These are phyloP conservation scores for Trissonchulus sp. DNA, from an alignment of 2,888 invertebrate species.

Conservation along the genomic window DNA sequence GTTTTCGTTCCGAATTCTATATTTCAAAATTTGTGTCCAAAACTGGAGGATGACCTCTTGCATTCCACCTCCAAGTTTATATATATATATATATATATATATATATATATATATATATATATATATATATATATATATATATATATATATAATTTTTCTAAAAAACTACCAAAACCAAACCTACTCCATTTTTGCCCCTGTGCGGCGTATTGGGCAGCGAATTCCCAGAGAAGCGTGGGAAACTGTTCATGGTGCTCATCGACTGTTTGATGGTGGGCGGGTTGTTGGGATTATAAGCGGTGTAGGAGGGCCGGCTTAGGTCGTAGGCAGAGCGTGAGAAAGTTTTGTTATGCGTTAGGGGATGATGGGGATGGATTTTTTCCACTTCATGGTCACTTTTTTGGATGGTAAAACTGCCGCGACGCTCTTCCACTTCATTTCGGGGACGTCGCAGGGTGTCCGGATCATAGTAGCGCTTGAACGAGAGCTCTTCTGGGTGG, in stretches of 20 bases:
- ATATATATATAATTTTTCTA: too few relatives aligned
- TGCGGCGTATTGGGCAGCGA: not conserved
- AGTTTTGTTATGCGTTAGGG: not conserved
- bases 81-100: too few relatives aligned
- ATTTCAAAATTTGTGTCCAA: too few relatives aligned
- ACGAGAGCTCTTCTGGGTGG: constrained; percentile 91
- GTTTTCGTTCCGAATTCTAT: too few relatives aligned
- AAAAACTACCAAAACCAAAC: not conserved
- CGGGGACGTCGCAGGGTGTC: constrained; percentile 41
- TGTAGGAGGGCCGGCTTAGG: not conserved
- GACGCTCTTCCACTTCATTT: not conserved
- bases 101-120: too few relatives aligned
- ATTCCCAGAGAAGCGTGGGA: not conserved
- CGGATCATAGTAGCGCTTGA: constrained; percentile 64
- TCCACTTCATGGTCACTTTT: constrained; percentile 1
- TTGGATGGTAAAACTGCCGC: not conserved
- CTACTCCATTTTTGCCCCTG: not conserved
- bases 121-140: too few relatives aligned
- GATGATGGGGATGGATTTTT: constrained; percentile 1
- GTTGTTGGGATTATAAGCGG: not conserved
- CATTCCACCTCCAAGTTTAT: too few relatives aligned
- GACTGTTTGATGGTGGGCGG: not conserved
- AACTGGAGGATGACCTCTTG: too few relatives aligned
- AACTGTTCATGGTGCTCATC: not conserved
- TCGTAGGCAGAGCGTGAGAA: constrained; percentile 14